These are phyloP conservation scores for Eilema sororculum DNA, from an alignment of 2,888 invertebrate genomes.

Conservation along the genomic window DNA sequence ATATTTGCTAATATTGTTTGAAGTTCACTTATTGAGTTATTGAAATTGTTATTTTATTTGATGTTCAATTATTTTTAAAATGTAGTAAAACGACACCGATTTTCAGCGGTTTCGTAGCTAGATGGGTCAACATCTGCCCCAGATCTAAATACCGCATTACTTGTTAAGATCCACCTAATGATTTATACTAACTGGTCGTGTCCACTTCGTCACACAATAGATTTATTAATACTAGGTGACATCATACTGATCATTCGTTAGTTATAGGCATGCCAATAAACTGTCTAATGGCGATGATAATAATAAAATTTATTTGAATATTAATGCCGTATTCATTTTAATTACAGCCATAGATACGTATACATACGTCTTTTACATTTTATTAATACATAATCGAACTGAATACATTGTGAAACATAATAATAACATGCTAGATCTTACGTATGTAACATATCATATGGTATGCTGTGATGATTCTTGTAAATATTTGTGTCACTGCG, in stretches of 20 bases:
- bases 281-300: neutral
- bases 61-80: too few relatives aligned
- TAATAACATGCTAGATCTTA: slow-evolving; percentile 37
- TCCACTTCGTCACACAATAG: neutral
- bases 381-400: slow-evolving; percentile 14
- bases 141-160: too few relatives aligned
- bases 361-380: neutral
- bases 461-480: too few relatives aligned
- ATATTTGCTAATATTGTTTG: neutral
- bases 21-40: neutral
- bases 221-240: neutral
- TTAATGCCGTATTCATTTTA: neutral
- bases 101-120: too few relatives aligned
- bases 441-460: neutral
- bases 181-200: neutral
- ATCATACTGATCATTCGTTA: neutral
- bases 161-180: too few relatives aligned
- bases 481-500: neutral
- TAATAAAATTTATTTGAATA: neutral
- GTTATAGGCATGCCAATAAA: neutral
- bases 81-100: neutral
- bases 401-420: slow-evolving; percentile 23
- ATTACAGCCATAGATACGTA: neutral
- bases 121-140: too few relatives aligned
- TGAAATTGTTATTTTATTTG: too few relatives aligned